Percentiles rank a stretch among this genome's conserved stretches.
Evolutionary conservation across 2,888 invertebrate genomes (phyloP).

Genomic region (Agrotis segetum): DNA sequence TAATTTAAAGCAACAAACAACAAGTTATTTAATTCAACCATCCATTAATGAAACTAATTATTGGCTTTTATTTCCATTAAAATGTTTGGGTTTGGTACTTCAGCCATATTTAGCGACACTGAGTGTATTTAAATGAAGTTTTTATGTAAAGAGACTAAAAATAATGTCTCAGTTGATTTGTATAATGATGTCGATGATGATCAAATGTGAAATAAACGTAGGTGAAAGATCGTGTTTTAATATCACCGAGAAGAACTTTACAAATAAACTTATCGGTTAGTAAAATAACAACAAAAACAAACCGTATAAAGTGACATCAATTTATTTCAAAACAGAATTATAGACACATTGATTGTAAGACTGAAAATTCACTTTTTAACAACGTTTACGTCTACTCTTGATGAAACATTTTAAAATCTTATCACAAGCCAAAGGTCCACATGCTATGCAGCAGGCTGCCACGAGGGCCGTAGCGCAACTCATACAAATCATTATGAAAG

Average conservation of each 20-base stretch:
- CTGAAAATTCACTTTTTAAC: slow-evolving; percentile 19
- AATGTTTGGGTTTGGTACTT: not conserved
- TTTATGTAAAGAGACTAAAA: not conserved
- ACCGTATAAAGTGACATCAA: slow-evolving; percentile 24
- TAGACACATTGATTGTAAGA: slow-evolving; percentile 15
- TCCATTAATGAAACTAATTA: no score
- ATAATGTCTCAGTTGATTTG: no score
- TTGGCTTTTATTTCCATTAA: no score
- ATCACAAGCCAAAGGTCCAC: slow-evolving; percentile 73
- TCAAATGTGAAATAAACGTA: not conserved
- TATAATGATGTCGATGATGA: not conserved
- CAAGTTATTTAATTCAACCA: no score
- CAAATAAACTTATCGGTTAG: not conserved
- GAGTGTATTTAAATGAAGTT: not conserved
- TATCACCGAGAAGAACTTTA: not conserved
- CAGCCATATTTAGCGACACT: not conserved
- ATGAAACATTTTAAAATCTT: slow-evolving; percentile 70
- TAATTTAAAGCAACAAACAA: no score
- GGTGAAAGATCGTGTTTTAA: not conserved
- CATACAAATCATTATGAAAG: slow-evolving; percentile 75
- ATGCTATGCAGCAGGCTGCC: slow-evolving; percentile 69
- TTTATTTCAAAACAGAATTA: slow-evolving; percentile 59
- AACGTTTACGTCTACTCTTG: slow-evolving; percentile 65
- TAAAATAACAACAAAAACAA: slow-evolving; percentile 23
- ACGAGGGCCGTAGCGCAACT: slow-evolving; percentile 69